phyloP scores from a whole-genome alignment of 2,888 invertebrate genomes.

The Boloria selene region DNA sequence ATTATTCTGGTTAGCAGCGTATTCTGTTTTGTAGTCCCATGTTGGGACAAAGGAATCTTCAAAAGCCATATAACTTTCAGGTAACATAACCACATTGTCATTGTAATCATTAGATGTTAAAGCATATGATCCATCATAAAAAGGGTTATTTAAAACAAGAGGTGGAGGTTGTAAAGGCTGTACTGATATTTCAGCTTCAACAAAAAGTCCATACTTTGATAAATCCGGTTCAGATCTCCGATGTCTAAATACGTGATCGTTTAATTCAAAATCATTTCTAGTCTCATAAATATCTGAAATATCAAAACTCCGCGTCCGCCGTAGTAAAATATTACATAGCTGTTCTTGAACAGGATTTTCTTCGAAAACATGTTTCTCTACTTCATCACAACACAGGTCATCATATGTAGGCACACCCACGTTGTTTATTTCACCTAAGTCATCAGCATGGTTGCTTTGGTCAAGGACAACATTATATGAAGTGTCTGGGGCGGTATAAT shows the following conservation, averaged over 20 bases:
- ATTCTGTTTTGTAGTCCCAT: constrained; percentile 72
- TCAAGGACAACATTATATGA: constrained; percentile 50
- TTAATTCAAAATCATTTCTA: constrained; percentile 55
- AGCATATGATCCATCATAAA: constrained; percentile 74
- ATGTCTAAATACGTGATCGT: constrained; percentile 54
- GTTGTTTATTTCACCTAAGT: constrained; percentile 75
- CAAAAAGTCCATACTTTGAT: constrained; percentile 68
- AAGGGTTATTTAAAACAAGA: constrained; percentile 77
- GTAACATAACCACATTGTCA: constrained; percentile 66
- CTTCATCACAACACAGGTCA: constrained; percentile 56
- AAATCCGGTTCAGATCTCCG: constrained; percentile 75
- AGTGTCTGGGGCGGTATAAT: constrained; percentile 45
- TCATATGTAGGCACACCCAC: constrained; percentile 72
- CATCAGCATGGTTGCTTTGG: constrained; percentile 63
- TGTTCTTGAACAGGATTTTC: constrained; percentile 50
- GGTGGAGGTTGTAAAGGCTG: constrained; percentile 62
- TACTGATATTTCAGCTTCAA: constrained; percentile 69
- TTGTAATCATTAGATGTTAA: constrained; percentile 60
- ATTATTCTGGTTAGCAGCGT: constrained; percentile 58
- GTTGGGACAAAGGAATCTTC: constrained; percentile 78
- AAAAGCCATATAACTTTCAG: constrained; percentile 78
- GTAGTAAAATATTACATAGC: constrained; percentile 58
- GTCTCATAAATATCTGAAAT: constrained; percentile 66
- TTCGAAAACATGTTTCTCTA: constrained; percentile 52
- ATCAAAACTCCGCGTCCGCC: constrained; percentile 76